phyloP scores from a whole-genome alignment of 2,113 vertebrate genomes.

The Pseudorasbora parva region DNA sequence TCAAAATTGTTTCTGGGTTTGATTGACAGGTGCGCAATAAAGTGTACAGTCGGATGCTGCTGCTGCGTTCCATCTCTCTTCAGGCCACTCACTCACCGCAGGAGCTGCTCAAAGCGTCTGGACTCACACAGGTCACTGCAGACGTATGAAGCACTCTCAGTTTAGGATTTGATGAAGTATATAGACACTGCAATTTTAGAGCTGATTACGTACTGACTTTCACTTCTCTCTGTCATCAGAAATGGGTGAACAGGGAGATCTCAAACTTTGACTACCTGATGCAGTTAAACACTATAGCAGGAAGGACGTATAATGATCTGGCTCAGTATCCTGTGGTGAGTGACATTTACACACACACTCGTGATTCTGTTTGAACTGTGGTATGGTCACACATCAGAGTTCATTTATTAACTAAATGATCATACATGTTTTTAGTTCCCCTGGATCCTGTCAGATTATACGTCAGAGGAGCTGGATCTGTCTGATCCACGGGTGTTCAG shows the following conservation, averaged over 20 bases:
- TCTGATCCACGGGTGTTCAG: conserved; percentile 91
- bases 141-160: neutral
- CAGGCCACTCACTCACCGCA: conserved; percentile 91
- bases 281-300: conserved; percentile 97
- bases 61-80: conserved; percentile 86
- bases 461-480: conserved; percentile 92
- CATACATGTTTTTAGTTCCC: conserved; percentile 81
- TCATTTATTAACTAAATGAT: neutral
- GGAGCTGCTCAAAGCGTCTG: conserved; percentile 92
- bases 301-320: conserved; percentile 95
- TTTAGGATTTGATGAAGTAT: neutral
- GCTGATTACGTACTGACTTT: neutral
- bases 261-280: conserved; percentile 98
- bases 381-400: neutral
- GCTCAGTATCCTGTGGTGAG: conserved; percentile 96
- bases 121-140: conserved; percentile 87
- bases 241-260: conserved; percentile 98
- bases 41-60: conserved; percentile 89
- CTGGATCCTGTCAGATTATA: conserved; percentile 94
- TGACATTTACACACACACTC: neutral
- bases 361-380: neutral
- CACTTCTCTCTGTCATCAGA: conserved; percentile 71
- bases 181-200: neutral
- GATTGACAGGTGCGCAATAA: conserved; percentile 88
- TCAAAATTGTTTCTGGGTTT: conserved; percentile 12